Conservation (phyloP, 2,797 vertebrate genomes). For the Uromys caudimaculatus region DNA sequence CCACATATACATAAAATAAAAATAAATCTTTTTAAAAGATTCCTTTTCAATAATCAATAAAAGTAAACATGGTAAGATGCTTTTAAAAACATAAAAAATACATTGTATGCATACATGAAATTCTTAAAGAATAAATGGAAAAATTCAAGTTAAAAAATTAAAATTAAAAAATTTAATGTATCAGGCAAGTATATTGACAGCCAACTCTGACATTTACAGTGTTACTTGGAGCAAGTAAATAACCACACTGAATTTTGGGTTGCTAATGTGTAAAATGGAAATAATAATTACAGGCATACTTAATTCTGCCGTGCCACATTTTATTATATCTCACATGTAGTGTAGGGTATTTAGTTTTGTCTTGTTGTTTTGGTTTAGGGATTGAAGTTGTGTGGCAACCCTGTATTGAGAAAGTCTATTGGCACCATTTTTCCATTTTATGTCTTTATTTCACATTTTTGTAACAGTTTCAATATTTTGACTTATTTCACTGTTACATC, state of each 20-base stretch:
- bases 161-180: neutral
- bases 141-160: neutral
- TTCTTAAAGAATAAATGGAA: neutral
- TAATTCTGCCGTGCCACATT: neutral
- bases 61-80: neutral
- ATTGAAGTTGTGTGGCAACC: neutral
- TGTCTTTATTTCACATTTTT: neutral
- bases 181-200: neutral
- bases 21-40: neutral
- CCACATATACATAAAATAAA: neutral
- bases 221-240: neutral
- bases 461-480: neutral
- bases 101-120: neutral
- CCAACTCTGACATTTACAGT: neutral
- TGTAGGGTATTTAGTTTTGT: neutral
- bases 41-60: neutral
- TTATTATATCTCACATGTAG: neutral
- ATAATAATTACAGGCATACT: neutral
- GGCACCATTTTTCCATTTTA: neutral
- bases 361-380: neutral
- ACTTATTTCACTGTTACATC: neutral
- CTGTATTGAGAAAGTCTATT: neutral
- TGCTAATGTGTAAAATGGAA: neutral
- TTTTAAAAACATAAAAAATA: neutral
- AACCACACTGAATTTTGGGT: conserved; percentile 16